Conservation (phyloP, 2,888 invertebrate genomes). For the Tortrix viridana region DNA sequence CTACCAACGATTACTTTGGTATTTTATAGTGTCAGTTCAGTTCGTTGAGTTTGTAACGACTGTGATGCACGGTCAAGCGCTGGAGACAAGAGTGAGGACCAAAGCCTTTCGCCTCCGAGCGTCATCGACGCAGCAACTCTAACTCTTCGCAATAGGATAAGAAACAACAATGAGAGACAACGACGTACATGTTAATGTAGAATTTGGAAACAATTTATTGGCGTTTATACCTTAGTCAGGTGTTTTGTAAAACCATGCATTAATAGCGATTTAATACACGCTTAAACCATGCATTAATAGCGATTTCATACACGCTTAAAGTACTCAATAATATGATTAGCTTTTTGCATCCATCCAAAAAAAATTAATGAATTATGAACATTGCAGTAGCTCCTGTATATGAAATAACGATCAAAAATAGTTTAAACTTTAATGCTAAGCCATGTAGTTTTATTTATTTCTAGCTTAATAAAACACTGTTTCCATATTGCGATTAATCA, state of each 20-base stretch:
- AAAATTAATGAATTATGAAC: constrained; percentile 14
- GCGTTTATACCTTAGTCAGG: constrained; percentile 49
- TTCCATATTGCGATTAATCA: background rate
- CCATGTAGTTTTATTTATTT: constrained; percentile 3
- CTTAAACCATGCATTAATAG: constrained; percentile 21
- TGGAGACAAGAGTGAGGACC: constrained; percentile 70
- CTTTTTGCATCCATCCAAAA: constrained; percentile 33
- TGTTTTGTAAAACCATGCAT: constrained; percentile 29
- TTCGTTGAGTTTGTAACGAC: constrained; percentile 58
- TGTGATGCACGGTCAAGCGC: constrained; percentile 53
- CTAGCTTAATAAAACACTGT: background rate
- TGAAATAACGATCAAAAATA: background rate
- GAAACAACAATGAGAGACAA: constrained; percentile 71
- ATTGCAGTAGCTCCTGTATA: constrained; percentile 20
- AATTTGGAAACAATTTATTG: constrained; percentile 63
- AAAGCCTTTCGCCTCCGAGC: constrained; percentile 63
- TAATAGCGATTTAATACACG: constrained; percentile 10
- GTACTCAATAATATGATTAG: constrained; percentile 20
- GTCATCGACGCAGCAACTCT: constrained; percentile 67
- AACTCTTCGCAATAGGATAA: constrained; percentile 70
- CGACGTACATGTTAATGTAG: constrained; percentile 65
- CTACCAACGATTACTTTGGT: constrained; percentile 70
- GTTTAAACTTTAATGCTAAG: constrained; percentile 12
- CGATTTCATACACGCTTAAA: constrained; percentile 16
- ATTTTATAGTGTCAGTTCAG: constrained; percentile 67